Evolutionary conservation across 1,140 invertebrate genomes (phyloP).

Genomic region (Aplysia californica): DNA sequence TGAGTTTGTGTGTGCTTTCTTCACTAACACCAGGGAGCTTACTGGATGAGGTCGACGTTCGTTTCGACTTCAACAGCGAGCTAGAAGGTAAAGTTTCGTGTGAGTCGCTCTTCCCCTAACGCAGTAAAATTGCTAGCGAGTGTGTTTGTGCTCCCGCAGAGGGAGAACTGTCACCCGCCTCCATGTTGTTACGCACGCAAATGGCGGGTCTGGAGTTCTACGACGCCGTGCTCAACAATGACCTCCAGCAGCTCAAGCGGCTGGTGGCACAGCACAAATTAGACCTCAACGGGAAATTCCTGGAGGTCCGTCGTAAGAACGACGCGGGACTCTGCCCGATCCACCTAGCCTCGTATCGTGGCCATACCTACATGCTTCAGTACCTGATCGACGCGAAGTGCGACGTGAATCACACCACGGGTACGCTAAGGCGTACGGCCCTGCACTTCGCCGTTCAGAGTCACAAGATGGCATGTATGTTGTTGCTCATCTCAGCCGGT

Average conservation of each 20-base stretch:
- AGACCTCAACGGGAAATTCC: slow-evolving; percentile 66
- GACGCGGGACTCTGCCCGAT: slow-evolving; percentile 65
- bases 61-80: too few relatives aligned
- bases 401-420: slow-evolving; percentile 64
- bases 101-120: too few relatives aligned
- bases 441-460: slow-evolving; percentile 65
- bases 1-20: not conserved
- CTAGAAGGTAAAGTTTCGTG: too few relatives aligned
- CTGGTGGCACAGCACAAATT: slow-evolving; percentile 65
- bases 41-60: not conserved
- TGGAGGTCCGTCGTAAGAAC: slow-evolving; percentile 65
- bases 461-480: slow-evolving; percentile 65
- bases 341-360: slow-evolving; percentile 64
- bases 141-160: slow-evolving; percentile 20
- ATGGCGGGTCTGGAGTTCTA: slow-evolving; percentile 66
- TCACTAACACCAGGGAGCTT: too few relatives aligned
- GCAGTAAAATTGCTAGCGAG: slow-evolving; percentile 16
- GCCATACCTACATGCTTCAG: slow-evolving; percentile 66
- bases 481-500: slow-evolving; percentile 60
- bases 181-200: slow-evolving; percentile 59
- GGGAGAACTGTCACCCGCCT: slow-evolving; percentile 18
- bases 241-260: slow-evolving; percentile 59
- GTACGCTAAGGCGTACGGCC: slow-evolving; percentile 59
- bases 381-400: slow-evolving; percentile 66
- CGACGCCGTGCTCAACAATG: slow-evolving; percentile 66